Evolutionary conservation across 2,888 invertebrate species (phyloP).

Genomic region (Macrophya alboannulata): DNA sequence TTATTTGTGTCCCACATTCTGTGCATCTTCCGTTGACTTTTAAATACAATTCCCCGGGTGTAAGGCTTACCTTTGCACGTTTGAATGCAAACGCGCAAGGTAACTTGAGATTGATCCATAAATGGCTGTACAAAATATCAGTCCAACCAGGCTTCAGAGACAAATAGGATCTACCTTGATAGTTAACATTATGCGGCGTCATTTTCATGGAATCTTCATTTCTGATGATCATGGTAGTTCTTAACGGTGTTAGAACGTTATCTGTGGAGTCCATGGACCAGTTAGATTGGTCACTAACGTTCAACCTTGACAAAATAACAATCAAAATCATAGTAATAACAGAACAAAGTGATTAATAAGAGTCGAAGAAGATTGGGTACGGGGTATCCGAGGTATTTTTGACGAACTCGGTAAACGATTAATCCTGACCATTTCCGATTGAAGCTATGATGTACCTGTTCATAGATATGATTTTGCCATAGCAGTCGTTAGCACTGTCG

Average conservation of each 20-base stretch:
- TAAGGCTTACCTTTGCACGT: constrained; percentile 42
- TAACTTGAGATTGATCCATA: constrained; percentile 49
- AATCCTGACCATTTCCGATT: no score
- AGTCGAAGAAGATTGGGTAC: not conserved
- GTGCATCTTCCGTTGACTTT: constrained; percentile 40
- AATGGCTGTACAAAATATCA: constrained; percentile 42
- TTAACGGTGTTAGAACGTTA: not conserved
- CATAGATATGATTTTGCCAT: no score
- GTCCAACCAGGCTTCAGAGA: constrained; percentile 44
- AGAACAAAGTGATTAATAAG: not conserved
- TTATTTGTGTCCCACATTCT: constrained; percentile 37
- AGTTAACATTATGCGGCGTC: not conserved
- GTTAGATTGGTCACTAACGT: not conserved
- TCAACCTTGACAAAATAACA: not conserved
- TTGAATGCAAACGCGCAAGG: constrained; percentile 52
- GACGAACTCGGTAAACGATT: no score
- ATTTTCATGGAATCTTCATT: not conserved
- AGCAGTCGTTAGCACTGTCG: no score
- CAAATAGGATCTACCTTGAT: constrained; percentile 2
- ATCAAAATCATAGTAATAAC: not conserved
- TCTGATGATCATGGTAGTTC: not conserved
- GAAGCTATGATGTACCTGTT: no score
- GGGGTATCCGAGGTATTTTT: no score
- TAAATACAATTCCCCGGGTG: constrained; percentile 35
- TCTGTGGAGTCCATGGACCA: constrained; percentile 13